Evolutionary conservation across 2,113 vertebrate species (phyloP), one percentile per base, ranked within the genome.

Genomic region (Pungitius pungitius): DNA sequence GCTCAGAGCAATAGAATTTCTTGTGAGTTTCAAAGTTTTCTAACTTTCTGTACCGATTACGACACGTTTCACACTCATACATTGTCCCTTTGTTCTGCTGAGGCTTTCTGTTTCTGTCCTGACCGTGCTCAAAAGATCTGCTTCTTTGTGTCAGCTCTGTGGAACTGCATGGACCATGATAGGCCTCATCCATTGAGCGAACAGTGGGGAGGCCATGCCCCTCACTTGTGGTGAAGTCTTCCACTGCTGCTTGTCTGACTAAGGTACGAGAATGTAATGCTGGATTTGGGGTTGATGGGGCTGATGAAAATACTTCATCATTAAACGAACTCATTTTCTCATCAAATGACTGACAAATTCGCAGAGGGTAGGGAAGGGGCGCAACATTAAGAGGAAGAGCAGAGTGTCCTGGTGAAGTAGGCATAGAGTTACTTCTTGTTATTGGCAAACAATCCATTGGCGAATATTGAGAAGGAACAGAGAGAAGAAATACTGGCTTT

Each of bases 21-120:
- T 98, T 99, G 78, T 99, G 98, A 73, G 98, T 99, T 94, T 99
- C 96, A 83, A 98, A 99, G 71, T 99, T 99, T 91, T 99, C 98
- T 72, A 97, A 85, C 88, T 99, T 99, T 77, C 97, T 92, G 0
- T 99, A 99, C 54, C 97, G 91, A 73, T 99, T 99, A 47, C 97
- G 95, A 80, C 98, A 99, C 3, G 98, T 99, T 90, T 98, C 98
- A 87, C 98, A 99, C 83, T 99, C 97, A 63, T 97, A 99, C 96
- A 98, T 99, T 3, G 97, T 97, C 64, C 96, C 97, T 87, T 97
- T 95, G 43, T 94, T 96, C 82, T 96, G 96, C 67, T 95, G 94
- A 18, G 95, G 93, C 71, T 96, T 99, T 88, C 95, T 95, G 73
- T 83, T 92, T 87, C 95, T 96, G 69, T 98, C 97, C 43, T 94